Evolutionary conservation across 2,797 vertebrate genomes (phyloP).

Genomic region (Rhinichthys osculus): DNA sequence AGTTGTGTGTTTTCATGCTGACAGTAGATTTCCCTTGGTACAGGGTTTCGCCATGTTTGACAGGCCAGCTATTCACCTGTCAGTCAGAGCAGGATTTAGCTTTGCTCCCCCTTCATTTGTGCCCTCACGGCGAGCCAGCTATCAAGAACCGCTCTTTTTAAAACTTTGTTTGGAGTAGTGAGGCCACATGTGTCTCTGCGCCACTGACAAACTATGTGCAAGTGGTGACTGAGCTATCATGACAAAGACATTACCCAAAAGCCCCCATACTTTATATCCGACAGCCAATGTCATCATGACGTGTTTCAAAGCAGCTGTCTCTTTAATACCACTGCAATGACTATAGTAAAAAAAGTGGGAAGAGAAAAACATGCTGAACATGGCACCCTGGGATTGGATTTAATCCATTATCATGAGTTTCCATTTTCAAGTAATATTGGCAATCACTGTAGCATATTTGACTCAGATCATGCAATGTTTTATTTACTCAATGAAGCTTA

Average conservation of each 20-base stretch:
- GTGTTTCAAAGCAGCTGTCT: slow-evolving; percentile 57
- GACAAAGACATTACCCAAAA: slow-evolving; percentile 64
- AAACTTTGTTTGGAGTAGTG: slow-evolving; percentile 88
- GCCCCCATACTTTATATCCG: slow-evolving; percentile 63
- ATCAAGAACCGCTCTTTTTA: slow-evolving; percentile 85
- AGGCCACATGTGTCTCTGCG: slow-evolving; percentile 73
- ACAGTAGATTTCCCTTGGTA: slow-evolving; percentile 86
- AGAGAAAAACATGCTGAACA: neutral
- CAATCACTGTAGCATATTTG: neutral
- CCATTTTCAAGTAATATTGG: neutral
- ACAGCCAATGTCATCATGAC: slow-evolving; percentile 68
- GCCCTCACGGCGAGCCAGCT: slow-evolving; percentile 79
- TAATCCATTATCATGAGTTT: neutral
- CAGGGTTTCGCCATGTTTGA: slow-evolving; percentile 67
- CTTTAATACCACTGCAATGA: slow-evolving; percentile 26
- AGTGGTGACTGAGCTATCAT: slow-evolving; percentile 64
- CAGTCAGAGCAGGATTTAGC: slow-evolving; percentile 59
- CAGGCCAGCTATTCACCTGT: slow-evolving; percentile 78
- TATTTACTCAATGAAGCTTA: neutral
- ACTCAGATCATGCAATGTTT: neutral
- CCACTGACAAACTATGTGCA: slow-evolving; percentile 74
- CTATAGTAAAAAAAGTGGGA: neutral
- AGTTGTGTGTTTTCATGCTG: slow-evolving; percentile 87
- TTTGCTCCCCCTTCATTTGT: slow-evolving; percentile 82
- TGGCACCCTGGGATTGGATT: neutral